Base-by-base conservation (phyloP, 2,113 vertebrate genomes). In the Oryzias melastigma region DNA sequence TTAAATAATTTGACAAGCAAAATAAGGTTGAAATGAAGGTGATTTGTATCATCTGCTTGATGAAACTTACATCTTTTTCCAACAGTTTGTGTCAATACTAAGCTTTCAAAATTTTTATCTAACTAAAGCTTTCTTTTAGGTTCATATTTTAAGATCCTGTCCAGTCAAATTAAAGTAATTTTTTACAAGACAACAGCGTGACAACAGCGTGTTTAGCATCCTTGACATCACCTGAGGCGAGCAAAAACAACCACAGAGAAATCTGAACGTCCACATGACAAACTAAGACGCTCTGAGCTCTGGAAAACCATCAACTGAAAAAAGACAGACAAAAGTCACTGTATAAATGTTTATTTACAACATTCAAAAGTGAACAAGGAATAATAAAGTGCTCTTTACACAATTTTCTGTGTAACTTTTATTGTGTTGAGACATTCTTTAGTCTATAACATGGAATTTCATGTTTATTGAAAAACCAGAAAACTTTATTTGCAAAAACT, bases 261-360 rank as follows among this genome's bases (percentile, higher is more conserved):
- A 84, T 72, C 85, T 84, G 79, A 75, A 78, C 82, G 73, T 35
- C 35, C 35, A 12, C 62, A 54, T 7, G 2, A 5, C 3, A 35
- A 35, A 35, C 35, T 12, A 35, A 10, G 35, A 10, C 3, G 35
- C 35, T 35, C 10, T 15, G 27, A 52, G 27, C 13, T 19, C 60
- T 44, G 24, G 3, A 58, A 62, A 29, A 16, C 47, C 22, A 40
- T 18, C n/a, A 14, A 25, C 42, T 17, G 1, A 4, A 54, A 35
- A 79, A 58, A 4, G 13, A 58, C 24, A 52, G 54, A 61, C 53
- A 45, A 43, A 2, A 27, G 55, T 61, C 62, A 54, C 52, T 45
- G 71, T 48, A 80, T 65, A 83, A 77, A 85, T 81, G 73, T 91
- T 90, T 90, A 89, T 91, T 89, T 80, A 65, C 72, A 75, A 85